Evolutionary conservation across 2,888 invertebrate genomes (phyloP).

Genomic region (Drosophila histrio): DNA sequence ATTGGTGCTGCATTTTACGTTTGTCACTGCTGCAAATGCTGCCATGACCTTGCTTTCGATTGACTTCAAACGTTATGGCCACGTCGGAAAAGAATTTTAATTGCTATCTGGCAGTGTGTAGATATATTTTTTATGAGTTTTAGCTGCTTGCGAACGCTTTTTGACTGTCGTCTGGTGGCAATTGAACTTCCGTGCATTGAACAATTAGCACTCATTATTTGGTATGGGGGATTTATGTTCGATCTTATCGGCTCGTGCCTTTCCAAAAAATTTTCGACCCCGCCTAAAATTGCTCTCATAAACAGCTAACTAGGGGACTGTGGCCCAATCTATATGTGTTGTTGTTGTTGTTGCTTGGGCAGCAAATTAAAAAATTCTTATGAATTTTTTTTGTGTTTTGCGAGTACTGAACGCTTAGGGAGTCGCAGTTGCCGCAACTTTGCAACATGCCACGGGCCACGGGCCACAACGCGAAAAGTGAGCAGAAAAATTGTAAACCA

Average conservation of each 20-base stretch:
- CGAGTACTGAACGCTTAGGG: slow-evolving; percentile 51
- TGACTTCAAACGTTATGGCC: slow-evolving; percentile 33
- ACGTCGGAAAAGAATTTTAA: slow-evolving; percentile 58
- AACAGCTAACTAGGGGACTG: slow-evolving; percentile 36
- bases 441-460: slow-evolving; percentile 63
- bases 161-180: slow-evolving; percentile 28
- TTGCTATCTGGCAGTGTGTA: slow-evolving; percentile 39
- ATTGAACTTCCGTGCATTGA: slow-evolving; percentile 63
- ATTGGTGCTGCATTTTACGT: slow-evolving; percentile 47
- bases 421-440: slow-evolving; percentile 40
- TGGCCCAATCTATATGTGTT: not conserved
- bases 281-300: slow-evolving; percentile 53
- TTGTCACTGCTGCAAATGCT: slow-evolving; percentile 54
- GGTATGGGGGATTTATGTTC: slow-evolving; percentile 35
- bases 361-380: slow-evolving; percentile 77
- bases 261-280: slow-evolving; percentile 53
- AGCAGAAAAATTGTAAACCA: slow-evolving; percentile 64
- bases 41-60: slow-evolving; percentile 76
- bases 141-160: slow-evolving; percentile 22
- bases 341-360: slow-evolving; percentile 28
- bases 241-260: slow-evolving; percentile 71
- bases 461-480: slow-evolving; percentile 59
- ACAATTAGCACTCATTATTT: slow-evolving; percentile 74
- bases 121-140: slow-evolving; percentile 15
- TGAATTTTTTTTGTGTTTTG: slow-evolving; percentile 39